Evolutionary conservation across 1,140 invertebrate species (phyloP).

Genomic region (Akabosia matsudoensis): DNA sequence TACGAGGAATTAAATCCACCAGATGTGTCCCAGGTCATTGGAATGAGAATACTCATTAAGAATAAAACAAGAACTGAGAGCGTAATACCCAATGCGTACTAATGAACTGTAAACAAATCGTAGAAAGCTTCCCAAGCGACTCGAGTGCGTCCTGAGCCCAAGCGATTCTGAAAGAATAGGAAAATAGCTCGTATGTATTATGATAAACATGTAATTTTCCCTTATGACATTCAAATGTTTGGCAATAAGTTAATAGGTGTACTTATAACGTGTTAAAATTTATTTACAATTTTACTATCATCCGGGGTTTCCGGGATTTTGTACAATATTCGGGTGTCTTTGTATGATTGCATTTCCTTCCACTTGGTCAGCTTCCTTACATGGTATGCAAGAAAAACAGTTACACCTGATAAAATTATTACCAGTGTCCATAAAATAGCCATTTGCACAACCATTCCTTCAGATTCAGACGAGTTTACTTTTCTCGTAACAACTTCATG

Average conservation of each 20-base stretch:
- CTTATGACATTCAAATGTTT: neutral
- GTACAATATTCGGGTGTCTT: slow-evolving; percentile 33
- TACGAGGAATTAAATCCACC: no score
- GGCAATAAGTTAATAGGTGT: neutral
- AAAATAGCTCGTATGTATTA: slow-evolving; percentile 6
- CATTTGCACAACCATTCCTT: slow-evolving; percentile 26
- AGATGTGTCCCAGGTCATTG: no score
- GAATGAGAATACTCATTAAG: no score
- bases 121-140: slow-evolving; percentile 1
- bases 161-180: neutral
- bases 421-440: slow-evolving; percentile 29
- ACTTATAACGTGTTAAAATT: neutral
- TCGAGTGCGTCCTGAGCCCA: neutral
- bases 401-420: neutral
- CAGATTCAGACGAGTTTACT: neutral
- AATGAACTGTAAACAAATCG: neutral
- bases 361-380: slow-evolving; percentile 27
- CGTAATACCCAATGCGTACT: no score
- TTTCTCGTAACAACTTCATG: neutral
- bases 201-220: neutral
- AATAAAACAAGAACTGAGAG: no score
- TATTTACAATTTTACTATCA: slow-evolving; percentile 27
- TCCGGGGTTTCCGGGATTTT: slow-evolving; percentile 28
- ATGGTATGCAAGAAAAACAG: slow-evolving; percentile 20
- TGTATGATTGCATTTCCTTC: slow-evolving; percentile 31